phyloP scores from a whole-genome alignment of 2,888 invertebrate species.

The Diploptera punctata region DNA sequence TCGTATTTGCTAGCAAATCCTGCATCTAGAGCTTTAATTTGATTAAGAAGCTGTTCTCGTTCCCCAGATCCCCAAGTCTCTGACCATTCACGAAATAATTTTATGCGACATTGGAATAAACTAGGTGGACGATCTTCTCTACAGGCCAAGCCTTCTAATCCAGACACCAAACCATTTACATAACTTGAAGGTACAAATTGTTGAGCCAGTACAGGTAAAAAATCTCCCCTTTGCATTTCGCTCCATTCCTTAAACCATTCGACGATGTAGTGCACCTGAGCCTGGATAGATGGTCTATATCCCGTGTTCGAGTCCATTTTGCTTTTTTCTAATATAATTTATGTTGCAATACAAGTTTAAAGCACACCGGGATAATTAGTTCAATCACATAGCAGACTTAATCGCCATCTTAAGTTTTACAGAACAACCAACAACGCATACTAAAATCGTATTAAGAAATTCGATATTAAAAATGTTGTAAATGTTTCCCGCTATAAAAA shows the following conservation, averaged over 20 bases:
- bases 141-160: constrained; percentile 69
- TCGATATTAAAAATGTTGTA: no score
- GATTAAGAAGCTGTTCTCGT: constrained; percentile 70
- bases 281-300: constrained; percentile 60
- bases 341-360: no score
- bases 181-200: constrained; percentile 66
- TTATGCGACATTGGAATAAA: constrained; percentile 83
- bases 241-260: constrained; percentile 93
- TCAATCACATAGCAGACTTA: no score
- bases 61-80: constrained; percentile 78
- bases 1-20: constrained; percentile 72
- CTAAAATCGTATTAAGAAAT: no score
- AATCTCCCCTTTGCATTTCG: constrained; percentile 85
- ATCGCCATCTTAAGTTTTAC: no score
- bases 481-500: no score
- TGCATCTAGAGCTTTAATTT: constrained; percentile 73
- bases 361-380: no score
- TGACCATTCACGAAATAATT: constrained; percentile 85
- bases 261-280: constrained; percentile 80
- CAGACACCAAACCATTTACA: constrained; percentile 75
- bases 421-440: no score
- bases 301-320: constrained; percentile 45
- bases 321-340: no score
- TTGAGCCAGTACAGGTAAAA: constrained; percentile 76
- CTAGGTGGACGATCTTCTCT: constrained; percentile 74